Evolutionary conservation across 2,888 invertebrate species (phyloP), one percentile per base, ranked within the genome.

Genomic region (Pegoplata infirma): DNA sequence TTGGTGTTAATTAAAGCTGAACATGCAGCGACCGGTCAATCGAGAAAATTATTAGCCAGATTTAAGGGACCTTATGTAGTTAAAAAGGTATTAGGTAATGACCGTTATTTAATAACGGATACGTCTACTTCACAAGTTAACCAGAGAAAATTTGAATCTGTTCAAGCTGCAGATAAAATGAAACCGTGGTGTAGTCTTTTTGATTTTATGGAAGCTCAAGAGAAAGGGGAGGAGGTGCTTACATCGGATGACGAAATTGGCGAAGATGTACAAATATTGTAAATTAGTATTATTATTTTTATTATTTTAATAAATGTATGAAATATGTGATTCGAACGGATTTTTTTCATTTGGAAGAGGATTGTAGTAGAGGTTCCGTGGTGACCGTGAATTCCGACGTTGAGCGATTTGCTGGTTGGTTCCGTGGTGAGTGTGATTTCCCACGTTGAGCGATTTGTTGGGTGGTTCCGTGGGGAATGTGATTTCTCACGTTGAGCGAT

Each of bases 141-240:
- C 21, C 68, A 68, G 8, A 46, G 51, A 32, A 21, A 32, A 44
- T 68, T 56, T 47, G 55, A 72, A 23, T 61, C 64, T 6, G 40
- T 73, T 8, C 46, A 49, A 25, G 66, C 73, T 21, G 73, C 58
- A 36, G 73, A 73, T 32, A 66, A 73, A 58, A 25, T 73, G 10
- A 73, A 66, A 58, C 73, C 64, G 12, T 73, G 55, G 55, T 73
- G 64, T n/a, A 17, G 28, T 16, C 32, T 63, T 28, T 5, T 25
- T 7, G 63, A 63, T 32, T 68, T 56, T 56, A 19, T 14, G 0
- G 25, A 51, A 25, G n/a, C 14, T 25, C 25, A 25, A 51, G 14
- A 51, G n/a, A 25, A 23, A 12, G 25, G 14, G 14, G 49, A 49
- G 12, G 51, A 51, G 14, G 1, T 51, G 12, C 4, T 14, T n/a